Percentiles rank a stretch among this genome's conserved stretches.
Conservation (phyloP, 2,113 vertebrate genomes). For the Orthonyx spaldingii region DNA sequence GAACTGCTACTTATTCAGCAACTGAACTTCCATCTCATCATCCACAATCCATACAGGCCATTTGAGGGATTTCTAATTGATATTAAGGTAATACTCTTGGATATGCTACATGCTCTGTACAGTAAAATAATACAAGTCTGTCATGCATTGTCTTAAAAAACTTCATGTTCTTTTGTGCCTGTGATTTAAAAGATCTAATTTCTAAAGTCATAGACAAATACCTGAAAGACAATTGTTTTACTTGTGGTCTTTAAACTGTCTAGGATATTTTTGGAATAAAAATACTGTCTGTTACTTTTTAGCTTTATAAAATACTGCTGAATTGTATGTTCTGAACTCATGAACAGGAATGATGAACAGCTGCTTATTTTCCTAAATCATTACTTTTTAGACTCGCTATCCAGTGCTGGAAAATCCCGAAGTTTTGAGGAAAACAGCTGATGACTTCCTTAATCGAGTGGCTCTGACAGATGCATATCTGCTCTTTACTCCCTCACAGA, state of each 20-base stretch:
- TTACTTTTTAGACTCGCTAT: constrained; percentile 84
- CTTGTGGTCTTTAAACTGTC: not conserved
- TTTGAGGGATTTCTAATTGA: constrained; percentile 96
- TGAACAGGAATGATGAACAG: rapidly evolving
- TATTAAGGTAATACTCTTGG: constrained; percentile 79
- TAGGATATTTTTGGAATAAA: not conserved
- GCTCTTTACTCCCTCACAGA: constrained; percentile 88
- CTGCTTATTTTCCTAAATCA: not conserved
- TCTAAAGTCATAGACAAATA: not conserved
- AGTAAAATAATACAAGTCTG: not conserved
- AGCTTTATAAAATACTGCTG: not conserved
- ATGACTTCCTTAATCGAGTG: constrained; percentile 89
- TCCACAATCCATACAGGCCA: constrained; percentile 93
- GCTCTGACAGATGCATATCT: constrained; percentile 86
- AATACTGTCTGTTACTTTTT: not conserved
- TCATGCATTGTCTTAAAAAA: not conserved
- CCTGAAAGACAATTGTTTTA: not conserved
- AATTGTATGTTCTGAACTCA: not conserved
- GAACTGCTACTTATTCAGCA: constrained; percentile 95
- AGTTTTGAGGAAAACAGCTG: constrained; percentile 85
- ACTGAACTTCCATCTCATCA: constrained; percentile 93
- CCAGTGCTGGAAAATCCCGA: constrained; percentile 90
- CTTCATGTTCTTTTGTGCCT: not conserved
- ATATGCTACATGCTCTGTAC: rapidly evolving
- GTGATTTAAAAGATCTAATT: not conserved